Evolutionary conservation across 2,797 vertebrate genomes (phyloP).

Genomic region (Channallabes apus): DNA sequence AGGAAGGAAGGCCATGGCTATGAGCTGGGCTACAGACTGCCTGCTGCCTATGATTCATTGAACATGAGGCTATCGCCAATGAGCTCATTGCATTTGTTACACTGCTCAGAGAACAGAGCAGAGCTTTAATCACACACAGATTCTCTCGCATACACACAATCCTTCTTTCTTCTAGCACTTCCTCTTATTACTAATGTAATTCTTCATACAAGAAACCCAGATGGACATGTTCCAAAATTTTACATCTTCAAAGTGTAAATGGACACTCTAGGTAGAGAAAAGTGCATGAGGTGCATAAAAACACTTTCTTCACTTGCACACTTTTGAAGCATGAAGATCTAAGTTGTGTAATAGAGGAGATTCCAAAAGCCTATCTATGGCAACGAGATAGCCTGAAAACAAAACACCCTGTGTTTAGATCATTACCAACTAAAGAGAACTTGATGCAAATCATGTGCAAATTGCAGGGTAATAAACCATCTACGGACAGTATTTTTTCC

Average conservation of each 20-base stretch:
- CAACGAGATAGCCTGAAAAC: background rate
- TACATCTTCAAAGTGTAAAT: background rate
- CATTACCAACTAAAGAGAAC: background rate
- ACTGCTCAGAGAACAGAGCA: constrained; percentile 33
- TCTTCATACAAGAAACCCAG: background rate
- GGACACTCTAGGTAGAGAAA: background rate
- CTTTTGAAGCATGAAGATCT: background rate
- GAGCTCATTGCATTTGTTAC: constrained; percentile 29
- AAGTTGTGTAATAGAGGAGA: background rate
- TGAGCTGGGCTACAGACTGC: background rate
- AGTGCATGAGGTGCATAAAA: background rate
- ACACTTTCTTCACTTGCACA: background rate
- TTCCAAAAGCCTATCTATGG: background rate
- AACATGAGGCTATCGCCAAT: constrained; percentile 24
- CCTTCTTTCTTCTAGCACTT: background rate
- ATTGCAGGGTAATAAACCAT: background rate
- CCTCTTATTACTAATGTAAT: background rate
- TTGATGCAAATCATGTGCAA: background rate
- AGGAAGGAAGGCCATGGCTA: constrained; percentile 12
- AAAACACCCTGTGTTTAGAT: background rate
- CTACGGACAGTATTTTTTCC: background rate
- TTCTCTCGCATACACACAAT: background rate
- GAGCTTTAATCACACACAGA: background rate
- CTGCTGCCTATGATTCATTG: constrained; percentile 24
- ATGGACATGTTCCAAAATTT: background rate